Conservation (phyloP, 2,797 vertebrate species). For the Chiloscyllium punctatum region DNA sequence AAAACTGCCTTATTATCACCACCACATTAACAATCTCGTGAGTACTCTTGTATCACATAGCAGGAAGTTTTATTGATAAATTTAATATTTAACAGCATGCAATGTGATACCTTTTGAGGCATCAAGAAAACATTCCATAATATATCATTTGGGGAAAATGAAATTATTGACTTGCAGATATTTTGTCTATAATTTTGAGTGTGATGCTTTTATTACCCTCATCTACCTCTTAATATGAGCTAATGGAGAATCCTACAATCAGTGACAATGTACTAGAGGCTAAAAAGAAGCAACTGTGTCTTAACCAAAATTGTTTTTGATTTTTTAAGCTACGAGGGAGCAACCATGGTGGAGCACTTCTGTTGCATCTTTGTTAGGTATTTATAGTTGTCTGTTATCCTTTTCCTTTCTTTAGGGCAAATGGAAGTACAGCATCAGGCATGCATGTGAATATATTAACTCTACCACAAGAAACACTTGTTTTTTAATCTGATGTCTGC, state of each 20-base stretch:
- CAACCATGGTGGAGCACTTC: neutral
- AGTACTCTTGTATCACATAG: neutral
- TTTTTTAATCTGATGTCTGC: neutral
- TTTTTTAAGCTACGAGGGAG: neutral
- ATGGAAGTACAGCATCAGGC: neutral
- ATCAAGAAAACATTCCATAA: neutral
- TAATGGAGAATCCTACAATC: neutral
- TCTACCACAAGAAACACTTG: neutral
- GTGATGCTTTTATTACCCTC: neutral
- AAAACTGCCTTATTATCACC: neutral
- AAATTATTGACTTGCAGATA: neutral
- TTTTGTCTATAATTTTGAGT: neutral
- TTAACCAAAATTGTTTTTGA: neutral
- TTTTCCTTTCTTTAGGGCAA: neutral
- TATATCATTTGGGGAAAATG: neutral
- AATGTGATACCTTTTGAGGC: neutral
- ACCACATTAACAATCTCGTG: neutral
- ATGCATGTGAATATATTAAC: too few species aligned
- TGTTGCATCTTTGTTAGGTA: neutral
- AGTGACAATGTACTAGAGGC: neutral
- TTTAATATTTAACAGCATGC: neutral
- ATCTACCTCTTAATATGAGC: neutral
- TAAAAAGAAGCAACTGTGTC: neutral
- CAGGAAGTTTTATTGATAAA: neutral
- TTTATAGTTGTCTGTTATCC: neutral